Percentiles rank a stretch among this genome's conserved stretches.
These are phyloP conservation scores for Cybosia mesomella DNA, from an alignment of 2,888 invertebrate genomes.

Conservation along the genomic window DNA sequence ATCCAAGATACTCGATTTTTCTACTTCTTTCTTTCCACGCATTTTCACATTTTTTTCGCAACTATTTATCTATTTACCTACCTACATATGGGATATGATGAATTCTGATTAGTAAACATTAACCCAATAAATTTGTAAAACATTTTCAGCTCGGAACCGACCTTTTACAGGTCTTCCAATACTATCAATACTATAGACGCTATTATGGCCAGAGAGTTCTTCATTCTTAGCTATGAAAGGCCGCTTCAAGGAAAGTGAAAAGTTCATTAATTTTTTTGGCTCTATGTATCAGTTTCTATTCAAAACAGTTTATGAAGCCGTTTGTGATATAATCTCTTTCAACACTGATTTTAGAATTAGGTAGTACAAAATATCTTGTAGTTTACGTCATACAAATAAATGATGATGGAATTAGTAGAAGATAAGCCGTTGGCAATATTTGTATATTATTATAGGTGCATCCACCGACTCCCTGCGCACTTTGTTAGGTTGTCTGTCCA, in stretches of 20 bases:
- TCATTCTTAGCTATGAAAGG: slow-evolving; percentile 60
- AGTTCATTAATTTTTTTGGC: slow-evolving; percentile 56
- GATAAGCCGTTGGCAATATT: slow-evolving; percentile 52
- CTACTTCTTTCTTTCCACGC: too few relatives aligned
- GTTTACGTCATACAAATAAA: slow-evolving; percentile 59
- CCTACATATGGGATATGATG: too few relatives aligned
- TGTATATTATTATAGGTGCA: too few relatives aligned
- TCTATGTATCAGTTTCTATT: slow-evolving; percentile 44
- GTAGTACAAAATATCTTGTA: slow-evolving; percentile 58
- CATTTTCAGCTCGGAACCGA: too few relatives aligned
- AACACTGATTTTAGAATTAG: slow-evolving; percentile 56
- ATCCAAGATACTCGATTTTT: too few relatives aligned
- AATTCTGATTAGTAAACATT: too few relatives aligned
- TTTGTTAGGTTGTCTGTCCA: too few relatives aligned
- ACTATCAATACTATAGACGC: slow-evolving; percentile 44
- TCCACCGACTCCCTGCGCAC: too few relatives aligned
- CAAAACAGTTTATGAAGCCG: slow-evolving; percentile 56
- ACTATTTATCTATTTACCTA: too few relatives aligned
- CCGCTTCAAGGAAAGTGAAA: slow-evolving; percentile 55
- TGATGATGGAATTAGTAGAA: slow-evolving; percentile 54
- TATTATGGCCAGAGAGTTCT: slow-evolving; percentile 65
- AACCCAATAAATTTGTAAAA: too few relatives aligned
- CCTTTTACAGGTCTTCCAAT: too few relatives aligned
- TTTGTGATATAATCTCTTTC: slow-evolving; percentile 50
- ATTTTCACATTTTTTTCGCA: too few relatives aligned